These are phyloP conservation scores for Idaea biselata DNA, from an alignment of 2,888 invertebrate genomes.

Conservation along the genomic window DNA sequence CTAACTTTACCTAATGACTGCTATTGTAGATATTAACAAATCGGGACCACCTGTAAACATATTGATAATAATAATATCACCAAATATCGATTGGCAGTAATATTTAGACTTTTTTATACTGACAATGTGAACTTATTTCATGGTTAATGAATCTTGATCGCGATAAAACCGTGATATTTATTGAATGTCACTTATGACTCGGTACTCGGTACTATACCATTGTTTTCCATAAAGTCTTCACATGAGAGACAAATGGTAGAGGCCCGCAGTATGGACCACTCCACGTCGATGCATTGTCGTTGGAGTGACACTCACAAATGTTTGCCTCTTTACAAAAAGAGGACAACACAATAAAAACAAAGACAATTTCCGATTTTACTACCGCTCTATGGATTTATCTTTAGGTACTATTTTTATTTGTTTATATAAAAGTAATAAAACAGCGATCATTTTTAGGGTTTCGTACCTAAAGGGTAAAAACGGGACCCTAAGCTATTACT, in stretches of 20 bases:
- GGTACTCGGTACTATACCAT: background rate
- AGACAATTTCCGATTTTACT: constrained; percentile 21
- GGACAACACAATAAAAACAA: constrained; percentile 25
- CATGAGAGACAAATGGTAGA: constrained; percentile 41
- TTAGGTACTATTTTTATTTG: background rate
- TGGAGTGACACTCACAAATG: constrained; percentile 67
- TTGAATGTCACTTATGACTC: constrained; percentile 14
- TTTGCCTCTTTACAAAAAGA: constrained; percentile 61
- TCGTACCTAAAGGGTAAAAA: too few species aligned
- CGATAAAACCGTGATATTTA: constrained; percentile 4
- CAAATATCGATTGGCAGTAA: too few species aligned
- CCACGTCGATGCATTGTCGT: constrained; percentile 59
- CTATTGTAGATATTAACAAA: too few species aligned
- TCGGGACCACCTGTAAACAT: too few species aligned
- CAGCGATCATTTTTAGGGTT: background rate
- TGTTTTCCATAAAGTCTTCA: background rate
- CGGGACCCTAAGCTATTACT: too few species aligned
- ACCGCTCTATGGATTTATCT: background rate
- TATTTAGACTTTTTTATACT: too few species aligned
- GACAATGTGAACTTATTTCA: too few species aligned
- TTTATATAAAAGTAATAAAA: constrained; percentile 7
- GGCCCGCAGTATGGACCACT: constrained; percentile 47
- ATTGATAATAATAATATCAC: too few species aligned
- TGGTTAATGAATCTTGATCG: too few species aligned
- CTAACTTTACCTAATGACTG: too few species aligned